These are phyloP conservation scores for Parthenolecanium corni DNA, from an alignment of 2,888 invertebrate species.

Conservation along the genomic window DNA sequence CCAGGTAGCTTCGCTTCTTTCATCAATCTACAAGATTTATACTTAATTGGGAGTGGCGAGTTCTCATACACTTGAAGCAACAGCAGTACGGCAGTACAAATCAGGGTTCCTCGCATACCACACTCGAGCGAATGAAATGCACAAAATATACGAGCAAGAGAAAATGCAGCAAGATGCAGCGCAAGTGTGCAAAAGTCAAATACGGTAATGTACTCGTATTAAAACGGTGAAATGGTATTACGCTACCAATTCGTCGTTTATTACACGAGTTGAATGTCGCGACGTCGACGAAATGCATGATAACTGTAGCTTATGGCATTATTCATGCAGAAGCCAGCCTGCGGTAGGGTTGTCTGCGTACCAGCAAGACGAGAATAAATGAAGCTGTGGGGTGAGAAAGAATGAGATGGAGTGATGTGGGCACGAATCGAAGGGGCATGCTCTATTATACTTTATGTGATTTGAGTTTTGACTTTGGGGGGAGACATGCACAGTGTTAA, in stretches of 20 bases:
- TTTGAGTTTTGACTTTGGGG: too few species aligned
- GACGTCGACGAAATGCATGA: neutral
- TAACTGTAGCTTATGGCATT: neutral
- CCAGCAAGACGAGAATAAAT: neutral
- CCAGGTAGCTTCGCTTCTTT: too few species aligned
- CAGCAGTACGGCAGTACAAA: too few species aligned
- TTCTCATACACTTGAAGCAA: too few species aligned
- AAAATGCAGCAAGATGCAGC: too few species aligned
- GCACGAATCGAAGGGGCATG: too few species aligned
- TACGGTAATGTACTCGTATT: conserved; percentile 18
- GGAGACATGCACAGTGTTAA: conserved; percentile 16
- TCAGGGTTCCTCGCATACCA: too few species aligned
- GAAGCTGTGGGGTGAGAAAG: conserved; percentile 4
- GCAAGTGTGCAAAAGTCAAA: conserved; percentile 3
- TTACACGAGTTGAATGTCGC: neutral
- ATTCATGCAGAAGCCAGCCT: conserved; percentile 13
- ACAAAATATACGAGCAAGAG: too few species aligned
- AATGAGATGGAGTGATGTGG: neutral
- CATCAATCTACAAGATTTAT: too few species aligned
- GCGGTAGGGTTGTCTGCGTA: neutral
- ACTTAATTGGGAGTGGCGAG: too few species aligned
- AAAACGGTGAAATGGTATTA: conserved; percentile 16
- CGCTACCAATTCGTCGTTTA: conserved; percentile 6
- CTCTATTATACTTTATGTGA: too few species aligned
- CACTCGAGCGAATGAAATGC: too few species aligned